Conservation (phyloP, 2,113 vertebrate genomes). For the Acrocephalus arundinaceus region DNA sequence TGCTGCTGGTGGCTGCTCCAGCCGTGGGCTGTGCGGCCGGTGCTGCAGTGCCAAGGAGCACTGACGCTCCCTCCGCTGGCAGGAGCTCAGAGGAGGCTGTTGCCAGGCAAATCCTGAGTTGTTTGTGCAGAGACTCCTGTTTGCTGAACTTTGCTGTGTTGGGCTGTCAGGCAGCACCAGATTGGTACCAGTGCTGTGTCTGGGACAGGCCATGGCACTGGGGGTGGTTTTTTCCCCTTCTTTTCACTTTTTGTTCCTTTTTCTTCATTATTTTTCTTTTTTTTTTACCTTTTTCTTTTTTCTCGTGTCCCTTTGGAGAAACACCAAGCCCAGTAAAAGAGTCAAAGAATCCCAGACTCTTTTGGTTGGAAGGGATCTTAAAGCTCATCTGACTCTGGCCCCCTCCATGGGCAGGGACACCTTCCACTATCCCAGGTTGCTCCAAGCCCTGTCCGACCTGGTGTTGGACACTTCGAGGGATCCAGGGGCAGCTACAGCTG, state of each 20-base stretch:
- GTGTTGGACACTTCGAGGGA: background rate
- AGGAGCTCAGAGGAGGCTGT: background rate
- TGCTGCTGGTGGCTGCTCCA: background rate
- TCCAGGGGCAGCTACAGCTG: background rate
- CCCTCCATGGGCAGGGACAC: background rate
- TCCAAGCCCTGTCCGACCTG: background rate
- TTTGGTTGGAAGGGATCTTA: background rate
- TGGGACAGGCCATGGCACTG: background rate
- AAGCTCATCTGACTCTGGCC: background rate
- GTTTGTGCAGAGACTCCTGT: background rate
- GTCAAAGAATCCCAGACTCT: background rate
- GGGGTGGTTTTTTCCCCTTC: rapidly evolving
- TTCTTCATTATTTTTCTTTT: background rate
- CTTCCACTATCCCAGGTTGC: background rate
- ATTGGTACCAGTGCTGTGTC: background rate
- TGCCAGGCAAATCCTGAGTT: slow-evolving; percentile 13
- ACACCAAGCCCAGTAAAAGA: background rate
- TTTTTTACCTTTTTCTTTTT: background rate
- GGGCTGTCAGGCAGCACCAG: background rate
- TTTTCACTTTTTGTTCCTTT: background rate
- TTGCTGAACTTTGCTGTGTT: background rate
- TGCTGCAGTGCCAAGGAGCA: background rate
- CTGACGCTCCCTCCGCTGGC: background rate
- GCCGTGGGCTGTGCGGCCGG: background rate
- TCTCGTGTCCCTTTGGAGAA: background rate